These are phyloP conservation scores for Mesorhabditis belari DNA, from an alignment of 2,888 invertebrate genomes.

Conservation along the genomic window DNA sequence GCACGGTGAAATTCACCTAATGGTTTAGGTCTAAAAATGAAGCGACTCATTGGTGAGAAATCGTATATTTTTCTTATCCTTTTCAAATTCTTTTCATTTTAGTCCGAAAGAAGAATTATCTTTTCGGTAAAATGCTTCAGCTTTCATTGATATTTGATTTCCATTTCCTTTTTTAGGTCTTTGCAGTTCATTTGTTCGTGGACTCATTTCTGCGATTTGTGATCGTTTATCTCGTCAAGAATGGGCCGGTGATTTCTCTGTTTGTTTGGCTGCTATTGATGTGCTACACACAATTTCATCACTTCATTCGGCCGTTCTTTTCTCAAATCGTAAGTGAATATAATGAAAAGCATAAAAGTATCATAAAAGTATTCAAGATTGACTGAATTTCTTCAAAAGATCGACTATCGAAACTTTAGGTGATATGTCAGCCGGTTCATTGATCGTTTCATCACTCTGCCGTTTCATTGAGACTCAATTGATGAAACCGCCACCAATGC, in stretches of 20 bases:
- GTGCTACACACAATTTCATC: constrained; percentile 43
- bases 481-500: constrained; percentile 82
- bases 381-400: neutral
- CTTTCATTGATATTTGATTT: neutral
- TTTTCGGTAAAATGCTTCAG: too few species aligned
- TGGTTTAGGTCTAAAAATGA: too few species aligned
- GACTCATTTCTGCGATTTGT: constrained; percentile 46
- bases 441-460: constrained; percentile 84
- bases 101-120: too few species aligned
- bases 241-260: constrained; percentile 23
- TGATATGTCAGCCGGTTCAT: constrained; percentile 46
- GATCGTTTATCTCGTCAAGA: constrained; percentile 46
- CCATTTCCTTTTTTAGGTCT: constrained; percentile 6
- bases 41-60: too few species aligned
- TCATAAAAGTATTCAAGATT: neutral
- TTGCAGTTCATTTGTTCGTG: constrained; percentile 42
- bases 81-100: too few species aligned
- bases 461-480: constrained; percentile 94
- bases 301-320: constrained; percentile 39
- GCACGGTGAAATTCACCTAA: too few species aligned
- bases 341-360: too few species aligned
- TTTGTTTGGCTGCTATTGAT: constrained; percentile 45
- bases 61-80: too few species aligned
- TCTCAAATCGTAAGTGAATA: constrained; percentile 39
- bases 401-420: constrained; percentile 20